Base-by-base conservation (phyloP, 2,888 invertebrate genomes). In the Yponomeuta malinellus region DNA sequence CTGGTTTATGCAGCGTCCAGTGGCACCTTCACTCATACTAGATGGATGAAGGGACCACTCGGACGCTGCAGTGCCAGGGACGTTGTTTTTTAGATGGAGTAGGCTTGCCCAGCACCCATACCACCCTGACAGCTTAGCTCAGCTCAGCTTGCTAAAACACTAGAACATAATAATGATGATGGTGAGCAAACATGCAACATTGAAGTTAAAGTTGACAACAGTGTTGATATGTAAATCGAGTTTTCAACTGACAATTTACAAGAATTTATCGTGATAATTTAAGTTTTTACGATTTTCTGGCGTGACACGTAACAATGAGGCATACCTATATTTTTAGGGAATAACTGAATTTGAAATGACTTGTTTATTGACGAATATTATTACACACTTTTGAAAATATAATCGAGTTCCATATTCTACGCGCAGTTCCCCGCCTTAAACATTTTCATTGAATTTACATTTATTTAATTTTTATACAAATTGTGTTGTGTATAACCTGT, bases 231-330 rank as follows among this genome's bases (percentile, higher is more conserved):
- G 89, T 86, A 87, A 90, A 90, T 89, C 82, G 83, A 83, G 81
- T 83, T 85, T 79, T 70, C 66, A 71, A 71, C 70, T 74, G 74
- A 75, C 77, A 77, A 76, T 81, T 78, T 78, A 79, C 75, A 78
- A 80, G 77, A 85, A 88, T 88, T 85, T 85, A 88, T 86, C 79
- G 77, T 76, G 77, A 77, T 80, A 81, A 80, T 83, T 78, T 80
- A 15, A 69, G 77, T 74, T 81, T 87, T 86, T 86, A 84, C 83
- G 80, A 81, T 83, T 77, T 76, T 76, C 82, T 89, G 79, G 75
- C 90, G 88, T 91, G 91, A 85, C 86, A 87, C 82, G 80, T 83
- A 84, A 86, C 84, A 82, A 86, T 91, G 86, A 90, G 86, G 77
- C 80, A 77, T 78, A n/a, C n/a, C n/a, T n/a, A 12, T 70, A 23